These are phyloP conservation scores for Cantharis nigra DNA, from an alignment of 2,888 invertebrate species.

Conservation along the genomic window DNA sequence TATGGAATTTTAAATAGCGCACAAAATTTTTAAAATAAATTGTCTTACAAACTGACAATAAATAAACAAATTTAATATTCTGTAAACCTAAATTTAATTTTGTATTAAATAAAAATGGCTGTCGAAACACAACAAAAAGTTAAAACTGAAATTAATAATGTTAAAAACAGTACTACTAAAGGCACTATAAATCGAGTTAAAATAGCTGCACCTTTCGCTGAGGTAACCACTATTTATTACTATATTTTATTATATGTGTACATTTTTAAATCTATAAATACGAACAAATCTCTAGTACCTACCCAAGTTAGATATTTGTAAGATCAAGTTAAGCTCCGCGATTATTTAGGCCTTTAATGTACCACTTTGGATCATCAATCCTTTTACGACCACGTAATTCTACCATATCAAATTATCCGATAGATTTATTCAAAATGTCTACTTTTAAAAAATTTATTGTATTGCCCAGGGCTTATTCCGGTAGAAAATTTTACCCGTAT, in stretches of 20 bases:
- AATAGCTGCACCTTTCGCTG: slow-evolving; percentile 50
- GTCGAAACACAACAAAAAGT: slow-evolving; percentile 33
- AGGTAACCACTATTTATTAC: slow-evolving; percentile 41
- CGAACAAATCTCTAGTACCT: background rate
- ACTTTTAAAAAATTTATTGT: background rate
- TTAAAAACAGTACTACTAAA: slow-evolving; percentile 30
- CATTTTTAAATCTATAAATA: background rate
- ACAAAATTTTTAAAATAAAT: slow-evolving; percentile 8
- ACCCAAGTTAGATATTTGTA: background rate
- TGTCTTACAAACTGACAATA: slow-evolving; percentile 19
- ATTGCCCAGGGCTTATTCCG: background rate
- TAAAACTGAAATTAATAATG: slow-evolving; percentile 32
- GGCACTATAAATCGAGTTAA: slow-evolving; percentile 47
- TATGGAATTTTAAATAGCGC: background rate
- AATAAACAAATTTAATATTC: background rate
- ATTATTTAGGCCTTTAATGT: background rate
- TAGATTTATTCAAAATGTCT: background rate
- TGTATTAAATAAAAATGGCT: slow-evolving; percentile 32
- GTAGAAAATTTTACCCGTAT: background rate
- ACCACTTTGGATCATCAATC: background rate
- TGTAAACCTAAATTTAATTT: background rate
- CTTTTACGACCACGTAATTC: background rate
- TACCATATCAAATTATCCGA: background rate
- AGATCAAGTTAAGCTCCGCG: background rate
- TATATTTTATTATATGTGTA: background rate